Evolutionary conservation across 2,797 vertebrate species (phyloP).

Genomic region (Notamacropus eugenii): DNA sequence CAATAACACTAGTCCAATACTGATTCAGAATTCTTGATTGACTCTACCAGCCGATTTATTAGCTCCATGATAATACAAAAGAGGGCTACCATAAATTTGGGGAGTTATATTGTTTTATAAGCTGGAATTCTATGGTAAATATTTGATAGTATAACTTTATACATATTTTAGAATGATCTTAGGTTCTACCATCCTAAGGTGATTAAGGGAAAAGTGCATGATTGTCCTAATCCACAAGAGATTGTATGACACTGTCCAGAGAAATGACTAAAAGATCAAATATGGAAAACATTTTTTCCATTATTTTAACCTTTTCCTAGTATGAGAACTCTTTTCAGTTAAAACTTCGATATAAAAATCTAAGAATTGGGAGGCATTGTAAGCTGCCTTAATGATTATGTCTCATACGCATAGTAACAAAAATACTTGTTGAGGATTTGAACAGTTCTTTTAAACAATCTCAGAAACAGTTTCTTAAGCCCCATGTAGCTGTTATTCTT

Average conservation of each 20-base stretch:
- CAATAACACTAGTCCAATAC: not conserved
- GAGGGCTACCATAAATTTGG: conserved; percentile 31
- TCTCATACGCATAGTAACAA: not conserved
- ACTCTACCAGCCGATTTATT: not conserved
- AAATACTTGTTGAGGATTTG: not conserved
- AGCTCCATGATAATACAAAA: not conserved
- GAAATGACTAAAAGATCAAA: conserved; percentile 42
- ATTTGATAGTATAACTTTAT: not conserved
- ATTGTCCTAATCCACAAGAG: not conserved
- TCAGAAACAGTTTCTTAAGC: not conserved
- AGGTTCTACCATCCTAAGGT: not conserved
- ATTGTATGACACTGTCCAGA: not conserved
- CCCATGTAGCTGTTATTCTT: not conserved
- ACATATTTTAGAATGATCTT: not conserved
- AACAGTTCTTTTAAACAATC: not conserved
- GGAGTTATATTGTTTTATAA: conserved; percentile 35
- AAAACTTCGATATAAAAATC: no score
- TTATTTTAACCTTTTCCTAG: conserved; percentile 37
- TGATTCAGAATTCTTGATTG: not conserved
- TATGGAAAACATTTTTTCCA: conserved; percentile 18
- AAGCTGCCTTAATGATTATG: no score
- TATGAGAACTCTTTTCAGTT: not conserved
- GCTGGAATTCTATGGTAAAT: conserved; percentile 16
- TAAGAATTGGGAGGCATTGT: no score
- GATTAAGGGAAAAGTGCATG: not conserved